Evolutionary conservation across 2,797 vertebrate species (phyloP), one percentile per base, ranked within the genome.

Genomic region (Sebastes melanostomus): DNA sequence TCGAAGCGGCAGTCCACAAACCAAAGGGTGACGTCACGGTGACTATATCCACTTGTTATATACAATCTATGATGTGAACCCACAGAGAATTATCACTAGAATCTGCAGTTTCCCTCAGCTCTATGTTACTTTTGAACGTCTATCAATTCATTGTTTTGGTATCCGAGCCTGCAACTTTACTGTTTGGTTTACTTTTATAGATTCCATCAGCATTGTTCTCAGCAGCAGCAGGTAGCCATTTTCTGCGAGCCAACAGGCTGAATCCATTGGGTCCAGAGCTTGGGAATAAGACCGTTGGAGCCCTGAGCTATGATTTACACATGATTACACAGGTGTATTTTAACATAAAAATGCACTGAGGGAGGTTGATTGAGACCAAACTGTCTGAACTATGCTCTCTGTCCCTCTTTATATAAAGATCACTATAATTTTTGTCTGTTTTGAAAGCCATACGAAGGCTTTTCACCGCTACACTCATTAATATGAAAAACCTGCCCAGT

Each of bases 311-410:
- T 71, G 83, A 86, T 78, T 87, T 32, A 78, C 46, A 20, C 63
- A 65, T 86, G 84, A 87, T 87, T 83, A 87, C 83, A 84, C 88
- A 81, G 82, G 81, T 87, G 85, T 50, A 73, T 73, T 86, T 72
- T 68, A 36, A 76, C 72, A 81, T 73, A 42, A 77, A 75, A 85
- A 68, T 29, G 30, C 54, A 54, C 30, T 0, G n/a, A 62, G 68
- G 54, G 36, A 22, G 24, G 60, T 55, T 66, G 62, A 85, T 73
- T 62, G 58, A 83, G 52, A 38, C 50, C n/a, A 42, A 25, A 65
- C 63, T 27, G 13, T 76, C 14, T 67, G 65, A 75, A 76, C 59
- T 79, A 24, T 77, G 46, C 74, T 59, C 79, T 63, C 13, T 70
- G 75, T 55, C 74, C 75, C 72, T 81, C 74, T 72, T 86, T 82